Evolutionary conservation across 2,888 invertebrate genomes (phyloP), one percentile per base, ranked within the genome.

Genomic region (Bibio marci): DNA sequence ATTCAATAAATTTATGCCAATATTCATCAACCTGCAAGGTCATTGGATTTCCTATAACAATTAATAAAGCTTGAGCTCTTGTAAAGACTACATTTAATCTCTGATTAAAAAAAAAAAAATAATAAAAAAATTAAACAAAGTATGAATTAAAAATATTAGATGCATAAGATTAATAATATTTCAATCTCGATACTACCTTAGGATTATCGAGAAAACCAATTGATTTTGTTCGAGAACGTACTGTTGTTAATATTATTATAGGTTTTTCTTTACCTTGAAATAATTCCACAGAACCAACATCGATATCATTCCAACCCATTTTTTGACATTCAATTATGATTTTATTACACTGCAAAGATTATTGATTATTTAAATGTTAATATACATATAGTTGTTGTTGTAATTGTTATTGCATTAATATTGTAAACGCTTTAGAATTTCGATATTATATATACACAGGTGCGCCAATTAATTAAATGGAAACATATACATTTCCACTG

Each of bases 181-280:
- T n/a, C n/a, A n/a, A n/a, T n/a, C n/a, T n/a, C n/a, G n/a, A n/a
- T n/a, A 49, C 48, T 40, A 59, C 59, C 43, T 52, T 53, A 42
- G 53, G 46, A 44, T 49, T 51, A 33, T 49, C 49, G 19, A 57
- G 46, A 39, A 59, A 58, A 3, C 61, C 61, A 30, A 59, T 44
- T 5, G 46, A 35, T 1, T 50, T 17, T 3, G 32, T 30, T 18
- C 35, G 12, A 12, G 79, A 76, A 25, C 88, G 67, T 10, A 83
- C 90, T 1, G 85, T 85, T 1, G 82, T 77, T 38, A 88, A 71
- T 7, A 91, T 74, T 35, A 91, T 80, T 3, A 85, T 72, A 10
- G 75, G 65, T 52, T 80, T 78, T 58, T 91, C 90, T 46, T 81
- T 78, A 1, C 90, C 90, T 58, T 90, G 90, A 58, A 86, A 90